Conservation (phyloP, 2,113 vertebrate genomes). For the Seriola quinqueradiata region DNA sequence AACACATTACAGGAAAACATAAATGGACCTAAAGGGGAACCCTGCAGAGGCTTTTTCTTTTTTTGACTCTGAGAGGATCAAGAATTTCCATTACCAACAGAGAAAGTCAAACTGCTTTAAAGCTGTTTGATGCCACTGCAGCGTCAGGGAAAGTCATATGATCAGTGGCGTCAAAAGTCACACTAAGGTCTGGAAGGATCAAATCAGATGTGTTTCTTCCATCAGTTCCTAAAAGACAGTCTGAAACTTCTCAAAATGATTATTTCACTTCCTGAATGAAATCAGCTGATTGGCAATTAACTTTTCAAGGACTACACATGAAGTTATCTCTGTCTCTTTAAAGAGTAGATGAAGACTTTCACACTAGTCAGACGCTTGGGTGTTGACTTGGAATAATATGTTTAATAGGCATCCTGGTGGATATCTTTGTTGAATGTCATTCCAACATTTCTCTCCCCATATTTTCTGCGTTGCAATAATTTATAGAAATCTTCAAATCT, state of each 20-base stretch:
- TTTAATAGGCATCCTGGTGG: background rate
- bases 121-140: conserved; percentile 14
- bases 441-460: background rate
- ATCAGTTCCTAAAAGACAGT: conserved; percentile 1
- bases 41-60: background rate
- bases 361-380: background rate
- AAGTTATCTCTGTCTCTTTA: background rate
- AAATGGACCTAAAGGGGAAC: conserved; percentile 4
- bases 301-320: conserved; percentile 36
- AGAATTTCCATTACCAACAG: conserved; percentile 4
- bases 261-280: conserved; percentile 33
- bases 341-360: conserved; percentile 13
- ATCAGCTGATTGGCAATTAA: conserved; percentile 57
- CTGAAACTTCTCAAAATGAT: conserved; percentile 3
- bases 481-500: background rate
- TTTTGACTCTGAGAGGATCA: background rate
- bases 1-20: conserved; percentile 18
- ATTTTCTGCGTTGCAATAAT: conserved; percentile 1
- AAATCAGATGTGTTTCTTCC: conserved; percentile 30
- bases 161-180: conserved; percentile 40
- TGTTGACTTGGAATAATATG: conserved; percentile 33
- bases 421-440: background rate
- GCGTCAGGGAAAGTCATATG: conserved; percentile 15
- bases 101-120: conserved; percentile 19
- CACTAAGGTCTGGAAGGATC: conserved; percentile 14